These are phyloP conservation scores for Acropora tenuis DNA, from an alignment of 64 coral and sea anemone species.

Conservation along the genomic window DNA sequence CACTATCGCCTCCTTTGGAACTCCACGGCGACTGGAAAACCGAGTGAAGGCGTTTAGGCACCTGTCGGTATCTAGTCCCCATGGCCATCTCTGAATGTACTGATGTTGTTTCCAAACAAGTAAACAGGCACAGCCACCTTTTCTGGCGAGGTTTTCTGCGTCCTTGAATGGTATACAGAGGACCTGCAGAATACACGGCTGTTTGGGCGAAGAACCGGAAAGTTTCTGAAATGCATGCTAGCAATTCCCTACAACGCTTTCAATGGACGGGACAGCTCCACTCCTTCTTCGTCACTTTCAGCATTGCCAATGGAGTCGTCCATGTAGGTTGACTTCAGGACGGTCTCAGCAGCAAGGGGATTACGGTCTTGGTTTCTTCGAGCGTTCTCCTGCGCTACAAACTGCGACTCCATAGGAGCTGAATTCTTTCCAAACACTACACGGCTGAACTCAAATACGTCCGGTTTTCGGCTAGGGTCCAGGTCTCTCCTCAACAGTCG, in stretches of 20 bases:
- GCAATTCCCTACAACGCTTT: slow-evolving; percentile 41
- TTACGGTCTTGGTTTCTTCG: slow-evolving; percentile 41
- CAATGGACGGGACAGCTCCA: slow-evolving; percentile 49
- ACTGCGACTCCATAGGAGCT: slow-evolving; percentile 63
- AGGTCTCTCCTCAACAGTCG: slow-evolving; percentile 60
- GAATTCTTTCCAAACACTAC: slow-evolving; percentile 81
- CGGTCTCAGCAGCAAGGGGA: neutral
- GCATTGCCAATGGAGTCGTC: slow-evolving; percentile 64
- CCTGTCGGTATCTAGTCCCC: slow-evolving; percentile 6
- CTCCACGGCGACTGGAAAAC: neutral
- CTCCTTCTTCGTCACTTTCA: slow-evolving; percentile 22
- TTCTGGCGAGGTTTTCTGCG: slow-evolving; percentile 5
- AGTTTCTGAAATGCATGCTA: slow-evolving; percentile 55
- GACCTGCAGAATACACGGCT: slow-evolving; percentile 32
- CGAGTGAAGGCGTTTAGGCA: slow-evolving; percentile 8
- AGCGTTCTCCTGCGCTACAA: slow-evolving; percentile 64
- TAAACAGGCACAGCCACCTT: neutral
- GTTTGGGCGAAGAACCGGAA: neutral
- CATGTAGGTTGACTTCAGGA: slow-evolving; percentile 40
- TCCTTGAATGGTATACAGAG: slow-evolving; percentile 15
- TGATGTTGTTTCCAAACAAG: neutral
- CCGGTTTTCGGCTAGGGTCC: slow-evolving; percentile 21
- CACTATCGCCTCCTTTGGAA: slow-evolving; percentile 16
- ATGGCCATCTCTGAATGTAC: slow-evolving; percentile 11
- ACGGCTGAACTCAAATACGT: slow-evolving; percentile 63